Base-by-base conservation (phyloP, 2,888 invertebrate genomes). In the Thymelicus lineola region DNA sequence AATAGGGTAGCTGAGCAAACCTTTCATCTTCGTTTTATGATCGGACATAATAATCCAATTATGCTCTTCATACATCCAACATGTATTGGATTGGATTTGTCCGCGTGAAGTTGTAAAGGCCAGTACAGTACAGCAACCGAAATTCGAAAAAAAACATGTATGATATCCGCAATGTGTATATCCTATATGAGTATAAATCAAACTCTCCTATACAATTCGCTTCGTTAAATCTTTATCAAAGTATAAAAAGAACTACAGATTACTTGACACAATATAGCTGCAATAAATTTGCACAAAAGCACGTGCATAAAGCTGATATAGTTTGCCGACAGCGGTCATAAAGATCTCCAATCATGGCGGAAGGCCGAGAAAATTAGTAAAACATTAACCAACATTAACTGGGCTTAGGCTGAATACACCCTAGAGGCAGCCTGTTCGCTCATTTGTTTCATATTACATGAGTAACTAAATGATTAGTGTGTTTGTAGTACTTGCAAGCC, bases 1-100 rank as follows among this genome's bases (percentile, higher is more conserved):
- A 65, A 57, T 55, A 15, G 53, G 28, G 63, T 45, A 14, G 28
- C 61, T n/a, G 45, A 53, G 17, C 42, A 38, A 55, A 57, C 20
- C 48, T 65, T 65, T 65, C 45, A 63, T 48, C 55, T 65, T 57
- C 64, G 28, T 64, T 55, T 50, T 55, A 65, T 55, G 45, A 57
- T 57, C 38, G 53, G 50, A 50, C 38, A 42, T 42, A 14, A 10
- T 7, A 5, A 35, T 14, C 57, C n/a, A 57, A 57, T 57, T 57
- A 14, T 57, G 57, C n/a, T 57, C 57, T 57, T 35, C 6, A 12
- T 42, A 42, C 4, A 42, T 9, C 42, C 42, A 42, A 10, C 10
- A 42, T 9, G 9, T 12, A 42, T 38, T 12, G 12, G 12, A 42
- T 42, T 42, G 42, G 12, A 9, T 42, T 42, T 42, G 42, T 9